Evolutionary conservation across 1,140 invertebrate genomes (phyloP).

Genomic region (Steinernema feltiae): DNA sequence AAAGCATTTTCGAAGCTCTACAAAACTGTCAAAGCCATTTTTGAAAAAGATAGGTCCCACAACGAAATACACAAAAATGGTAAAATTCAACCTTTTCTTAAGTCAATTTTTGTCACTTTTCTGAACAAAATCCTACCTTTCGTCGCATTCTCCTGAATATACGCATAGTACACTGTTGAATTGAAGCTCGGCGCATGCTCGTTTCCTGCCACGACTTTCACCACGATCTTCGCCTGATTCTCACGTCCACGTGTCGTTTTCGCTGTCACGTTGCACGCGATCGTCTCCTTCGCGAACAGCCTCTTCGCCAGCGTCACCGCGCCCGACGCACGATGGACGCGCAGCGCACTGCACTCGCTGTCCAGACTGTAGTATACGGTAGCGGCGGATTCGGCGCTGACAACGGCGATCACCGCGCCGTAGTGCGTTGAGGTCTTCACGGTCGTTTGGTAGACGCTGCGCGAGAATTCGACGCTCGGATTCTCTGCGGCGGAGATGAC

Average conservation of each 20-base stretch:
- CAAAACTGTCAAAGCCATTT: too few relatives aligned
- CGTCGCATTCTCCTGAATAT: slow-evolving; percentile 28
- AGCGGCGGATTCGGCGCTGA: slow-evolving; percentile 9
- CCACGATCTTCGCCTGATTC: slow-evolving; percentile 68
- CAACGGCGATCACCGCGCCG: slow-evolving; percentile 11
- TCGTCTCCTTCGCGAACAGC: slow-evolving; percentile 22
- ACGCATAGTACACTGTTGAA: slow-evolving; percentile 65
- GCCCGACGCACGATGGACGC: slow-evolving; percentile 36
- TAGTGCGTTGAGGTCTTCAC: slow-evolving; percentile 9
- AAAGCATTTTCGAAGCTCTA: too few relatives aligned
- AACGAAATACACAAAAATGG: too few relatives aligned
- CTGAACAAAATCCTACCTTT: neutral
- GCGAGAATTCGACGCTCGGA: slow-evolving; percentile 12
- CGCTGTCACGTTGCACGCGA: slow-evolving; percentile 32
- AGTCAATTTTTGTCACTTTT: neutral
- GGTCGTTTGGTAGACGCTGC: slow-evolving; percentile 21
- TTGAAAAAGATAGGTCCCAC: too few relatives aligned
- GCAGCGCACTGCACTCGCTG: slow-evolving; percentile 21
- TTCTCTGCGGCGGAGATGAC: slow-evolving; percentile 18
- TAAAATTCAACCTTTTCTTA: neutral
- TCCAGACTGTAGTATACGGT: slow-evolving; percentile 22
- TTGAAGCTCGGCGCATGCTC: slow-evolving; percentile 80
- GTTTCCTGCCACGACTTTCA: slow-evolving; percentile 80
- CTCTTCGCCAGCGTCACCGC: slow-evolving; percentile 28
- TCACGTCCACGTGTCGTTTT: slow-evolving; percentile 14